A percentile compares a stretch with the other conserved stretches of the same genome.
Conservation (phyloP, 35 echinoderm and acorn worm species). For the Ophioderma brevispina region DNA sequence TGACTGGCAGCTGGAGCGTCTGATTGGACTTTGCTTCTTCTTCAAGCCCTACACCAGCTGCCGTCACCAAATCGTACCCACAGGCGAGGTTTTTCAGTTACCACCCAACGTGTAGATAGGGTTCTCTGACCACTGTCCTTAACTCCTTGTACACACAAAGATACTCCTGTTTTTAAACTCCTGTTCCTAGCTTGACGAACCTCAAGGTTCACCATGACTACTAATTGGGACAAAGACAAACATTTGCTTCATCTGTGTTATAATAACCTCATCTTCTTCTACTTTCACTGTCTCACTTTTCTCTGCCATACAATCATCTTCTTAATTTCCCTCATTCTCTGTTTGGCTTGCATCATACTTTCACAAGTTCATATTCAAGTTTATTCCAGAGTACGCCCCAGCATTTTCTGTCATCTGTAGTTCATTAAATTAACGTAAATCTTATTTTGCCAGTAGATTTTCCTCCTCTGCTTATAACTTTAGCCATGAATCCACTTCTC, state of each 20-base stretch:
- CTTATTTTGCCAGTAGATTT: slow-evolving; percentile 14
- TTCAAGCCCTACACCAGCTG: neutral
- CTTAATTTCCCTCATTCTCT: neutral
- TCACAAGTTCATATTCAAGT: neutral
- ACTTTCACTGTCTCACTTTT: neutral
- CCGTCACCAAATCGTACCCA: neutral
- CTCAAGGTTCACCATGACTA: neutral
- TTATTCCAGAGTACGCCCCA: neutral
- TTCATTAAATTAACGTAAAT: slow-evolving; percentile 5
- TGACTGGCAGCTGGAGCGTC: neutral
- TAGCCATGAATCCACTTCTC: neutral
- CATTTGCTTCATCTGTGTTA: slow-evolving; percentile 6
- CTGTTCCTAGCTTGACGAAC: neutral
- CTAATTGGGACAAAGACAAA: slow-evolving; percentile 5
- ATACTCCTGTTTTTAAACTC: slow-evolving; percentile 32
- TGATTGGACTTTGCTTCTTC: slow-evolving; percentile 14
- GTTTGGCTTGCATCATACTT: neutral
- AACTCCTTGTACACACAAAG: slow-evolving; percentile 45
- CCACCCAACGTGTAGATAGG: slow-evolving; percentile 25
- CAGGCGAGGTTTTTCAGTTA: slow-evolving; percentile 15
- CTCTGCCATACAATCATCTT: too few relatives aligned
- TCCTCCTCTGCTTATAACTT: slow-evolving; percentile 15
- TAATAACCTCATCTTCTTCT: neutral
- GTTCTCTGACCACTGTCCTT: neutral
- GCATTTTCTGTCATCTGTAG: neutral